Evolutionary conservation across 2,797 vertebrate genomes (phyloP).

Genomic region (Muscicapa striata): DNA sequence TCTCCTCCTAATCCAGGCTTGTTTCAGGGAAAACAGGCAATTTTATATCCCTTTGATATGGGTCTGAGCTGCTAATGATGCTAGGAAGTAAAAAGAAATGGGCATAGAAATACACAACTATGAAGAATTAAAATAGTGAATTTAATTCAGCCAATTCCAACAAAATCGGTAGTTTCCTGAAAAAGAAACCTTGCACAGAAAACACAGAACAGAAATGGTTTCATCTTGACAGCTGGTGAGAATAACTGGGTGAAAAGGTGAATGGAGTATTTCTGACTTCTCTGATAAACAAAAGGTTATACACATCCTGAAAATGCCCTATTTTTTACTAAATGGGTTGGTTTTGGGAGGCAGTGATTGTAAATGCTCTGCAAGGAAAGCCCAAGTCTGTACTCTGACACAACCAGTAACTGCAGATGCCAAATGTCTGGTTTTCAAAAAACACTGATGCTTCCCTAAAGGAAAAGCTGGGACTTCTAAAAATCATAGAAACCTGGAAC

Average conservation of each 20-base stretch:
- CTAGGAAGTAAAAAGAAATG: conserved; percentile 12
- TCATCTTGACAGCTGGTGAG: neutral
- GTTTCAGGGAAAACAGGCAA: neutral
- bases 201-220: conserved; percentile 19
- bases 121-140: neutral
- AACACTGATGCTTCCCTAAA: neutral
- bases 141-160: conserved; percentile 42
- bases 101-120: conserved; percentile 29
- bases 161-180: neutral
- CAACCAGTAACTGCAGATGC: neutral
- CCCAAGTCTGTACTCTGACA: neutral
- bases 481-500: neutral
- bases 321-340: neutral
- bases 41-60: neutral
- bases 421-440: neutral
- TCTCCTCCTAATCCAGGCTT: neutral
- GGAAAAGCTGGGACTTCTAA: neutral
- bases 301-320: neutral
- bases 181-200: conserved; percentile 22
- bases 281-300: neutral
- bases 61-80: neutral
- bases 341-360: neutral
- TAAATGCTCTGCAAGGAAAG: neutral
- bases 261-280: neutral
- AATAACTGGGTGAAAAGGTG: neutral